phyloP scores from a whole-genome alignment of 2,113 vertebrate genomes.

The Saiga tatarica region DNA sequence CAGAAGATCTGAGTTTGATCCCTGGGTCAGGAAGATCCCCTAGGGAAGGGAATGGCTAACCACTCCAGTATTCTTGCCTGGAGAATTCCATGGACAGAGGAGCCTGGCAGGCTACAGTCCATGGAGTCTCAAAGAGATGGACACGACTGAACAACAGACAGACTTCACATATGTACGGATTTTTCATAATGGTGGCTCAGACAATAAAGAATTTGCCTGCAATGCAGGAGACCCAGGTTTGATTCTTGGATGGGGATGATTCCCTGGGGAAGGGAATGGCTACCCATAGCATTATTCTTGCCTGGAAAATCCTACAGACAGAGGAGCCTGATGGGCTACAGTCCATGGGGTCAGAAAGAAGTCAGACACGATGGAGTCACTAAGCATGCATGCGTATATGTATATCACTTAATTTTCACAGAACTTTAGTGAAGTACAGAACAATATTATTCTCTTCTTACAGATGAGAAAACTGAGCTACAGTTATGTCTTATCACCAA shows the following conservation, averaged over 20 bases:
- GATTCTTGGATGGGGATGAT: background rate
- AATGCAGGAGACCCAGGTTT: background rate
- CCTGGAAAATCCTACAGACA: background rate
- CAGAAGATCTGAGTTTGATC: background rate
- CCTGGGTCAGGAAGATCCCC: background rate
- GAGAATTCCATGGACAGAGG: background rate
- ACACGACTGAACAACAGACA: background rate
- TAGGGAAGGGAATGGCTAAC: background rate
- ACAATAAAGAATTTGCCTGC: background rate
- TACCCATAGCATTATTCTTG: background rate
- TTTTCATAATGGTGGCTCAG: background rate
- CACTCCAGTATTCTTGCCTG: background rate
- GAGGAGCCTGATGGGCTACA: background rate
- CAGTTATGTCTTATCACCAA: fast-evolving
- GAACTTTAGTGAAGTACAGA: background rate
- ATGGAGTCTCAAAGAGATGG: background rate
- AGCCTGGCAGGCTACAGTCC: background rate
- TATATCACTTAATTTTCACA: background rate
- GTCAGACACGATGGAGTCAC: background rate
- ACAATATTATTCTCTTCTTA: background rate
- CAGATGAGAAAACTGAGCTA: background rate
- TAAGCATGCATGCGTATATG: background rate
- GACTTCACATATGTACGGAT: background rate
- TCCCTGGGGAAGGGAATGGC: background rate
- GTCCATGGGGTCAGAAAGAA: background rate